phyloP scores from a whole-genome alignment of 2,888 invertebrate species.

The Metellina segmentata region DNA sequence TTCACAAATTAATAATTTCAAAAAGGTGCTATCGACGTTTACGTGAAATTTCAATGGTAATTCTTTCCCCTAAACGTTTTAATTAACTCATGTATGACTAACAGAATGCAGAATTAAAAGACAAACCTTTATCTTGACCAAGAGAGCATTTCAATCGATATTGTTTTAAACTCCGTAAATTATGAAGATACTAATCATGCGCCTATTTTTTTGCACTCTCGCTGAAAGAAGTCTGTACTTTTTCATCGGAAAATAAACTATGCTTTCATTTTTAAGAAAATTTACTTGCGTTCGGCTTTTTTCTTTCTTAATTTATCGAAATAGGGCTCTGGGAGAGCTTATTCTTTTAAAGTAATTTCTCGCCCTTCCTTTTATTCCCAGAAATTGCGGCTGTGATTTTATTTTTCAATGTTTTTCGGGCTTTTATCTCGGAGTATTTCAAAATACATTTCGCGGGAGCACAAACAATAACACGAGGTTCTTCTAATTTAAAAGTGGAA shows the following conservation, averaged over 20 bases:
- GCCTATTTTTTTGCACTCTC: conserved; percentile 12
- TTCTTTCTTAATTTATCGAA: conserved; percentile 48
- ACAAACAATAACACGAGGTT: not conserved
- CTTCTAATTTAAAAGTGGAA: not conserved
- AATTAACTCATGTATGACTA: conserved; percentile 32
- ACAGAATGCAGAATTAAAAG: conserved; percentile 20
- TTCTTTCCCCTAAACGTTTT: conserved; percentile 33
- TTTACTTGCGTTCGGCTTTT: conserved; percentile 6
- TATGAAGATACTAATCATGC: conserved; percentile 49
- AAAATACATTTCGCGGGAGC: not conserved
- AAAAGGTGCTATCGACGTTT: not conserved
- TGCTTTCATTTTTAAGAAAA: conserved; percentile 37
- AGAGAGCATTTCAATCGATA: conserved; percentile 25
- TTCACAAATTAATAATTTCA: not conserved
- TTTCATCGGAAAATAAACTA: conserved; percentile 44
- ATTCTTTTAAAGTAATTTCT: conserved; percentile 49
- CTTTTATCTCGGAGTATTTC: not conserved
- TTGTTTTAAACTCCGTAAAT: conserved; percentile 38
- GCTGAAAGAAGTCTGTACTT: not conserved
- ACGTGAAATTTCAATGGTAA: conserved; percentile 2
- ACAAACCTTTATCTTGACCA: conserved; percentile 1
- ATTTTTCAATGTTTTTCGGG: conserved; percentile 6
- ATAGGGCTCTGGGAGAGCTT: conserved; percentile 22
- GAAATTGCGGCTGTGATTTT: conserved; percentile 10
- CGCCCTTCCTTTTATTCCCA: conserved; percentile 29